Evolutionary conservation across 2,113 vertebrate genomes (phyloP).

Genomic region (Tylochromis polylepis): DNA sequence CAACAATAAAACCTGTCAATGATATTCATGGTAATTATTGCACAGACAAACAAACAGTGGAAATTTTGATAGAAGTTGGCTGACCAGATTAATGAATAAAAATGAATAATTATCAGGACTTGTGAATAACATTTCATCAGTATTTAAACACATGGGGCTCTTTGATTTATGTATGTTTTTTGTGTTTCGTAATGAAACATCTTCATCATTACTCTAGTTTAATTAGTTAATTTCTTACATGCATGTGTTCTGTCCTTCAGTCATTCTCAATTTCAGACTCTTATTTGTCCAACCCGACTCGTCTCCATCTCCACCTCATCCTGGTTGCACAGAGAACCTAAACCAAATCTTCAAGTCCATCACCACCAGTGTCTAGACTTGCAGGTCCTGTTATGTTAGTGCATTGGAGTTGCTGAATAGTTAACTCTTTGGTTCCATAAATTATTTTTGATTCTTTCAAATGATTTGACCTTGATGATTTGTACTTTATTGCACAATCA

Average conservation of each 20-base stretch:
- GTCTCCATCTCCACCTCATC: neutral
- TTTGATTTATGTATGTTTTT: neutral
- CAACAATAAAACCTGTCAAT: accelerated
- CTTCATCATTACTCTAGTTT: neutral
- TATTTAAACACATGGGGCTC: neutral
- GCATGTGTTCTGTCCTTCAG: neutral
- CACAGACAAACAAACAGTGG: neutral
- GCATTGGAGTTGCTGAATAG: neutral
- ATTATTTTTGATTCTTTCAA: neutral
- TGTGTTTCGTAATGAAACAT: accelerated
- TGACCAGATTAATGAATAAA: neutral
- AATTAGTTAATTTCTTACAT: neutral
- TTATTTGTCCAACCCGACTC: accelerated
- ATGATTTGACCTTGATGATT: neutral
- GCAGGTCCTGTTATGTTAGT: neutral
- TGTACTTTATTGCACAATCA: neutral
- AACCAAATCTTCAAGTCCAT: neutral
- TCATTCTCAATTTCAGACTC: neutral
- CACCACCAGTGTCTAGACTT: neutral
- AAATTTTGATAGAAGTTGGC: neutral
- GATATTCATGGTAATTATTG: accelerated
- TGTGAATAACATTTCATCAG: neutral
- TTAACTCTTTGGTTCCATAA: neutral
- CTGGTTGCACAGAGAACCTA: neutral
- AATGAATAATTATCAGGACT: neutral